These are phyloP conservation scores for Sphaeridia pumilis DNA, from an alignment of 2,888 invertebrate species.

Conservation along the genomic window DNA sequence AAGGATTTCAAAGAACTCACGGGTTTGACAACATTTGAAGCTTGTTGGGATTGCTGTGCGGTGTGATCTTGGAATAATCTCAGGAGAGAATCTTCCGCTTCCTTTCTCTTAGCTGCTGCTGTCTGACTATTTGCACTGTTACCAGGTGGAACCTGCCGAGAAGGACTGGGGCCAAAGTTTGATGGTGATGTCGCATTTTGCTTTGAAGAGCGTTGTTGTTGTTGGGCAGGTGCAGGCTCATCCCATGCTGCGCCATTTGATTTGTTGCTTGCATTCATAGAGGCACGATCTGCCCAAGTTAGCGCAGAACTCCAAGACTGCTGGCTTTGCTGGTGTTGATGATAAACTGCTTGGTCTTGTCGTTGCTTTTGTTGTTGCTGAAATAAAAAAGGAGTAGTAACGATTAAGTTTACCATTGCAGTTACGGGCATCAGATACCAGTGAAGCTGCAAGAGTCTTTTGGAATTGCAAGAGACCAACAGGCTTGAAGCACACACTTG, in stretches of 20 bases:
- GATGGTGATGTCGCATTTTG: conserved; percentile 15
- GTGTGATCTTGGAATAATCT: conserved; percentile 23
- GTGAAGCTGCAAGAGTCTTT: no score
- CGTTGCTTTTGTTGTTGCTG: conserved; percentile 49
- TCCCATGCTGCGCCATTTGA: conserved; percentile 35
- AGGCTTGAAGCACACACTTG: no score
- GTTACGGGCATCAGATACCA: no score
- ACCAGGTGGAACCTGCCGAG: conserved; percentile 34
- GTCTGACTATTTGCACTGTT: conserved; percentile 15
- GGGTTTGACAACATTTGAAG: not conserved
- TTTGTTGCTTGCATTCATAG: conserved; percentile 36
- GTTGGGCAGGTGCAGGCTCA: conserved; percentile 16
- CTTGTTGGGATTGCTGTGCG: conserved; percentile 14
- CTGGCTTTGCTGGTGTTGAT: conserved; percentile 32
- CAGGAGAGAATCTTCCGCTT: conserved; percentile 24
- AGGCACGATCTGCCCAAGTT: conserved; percentile 36
- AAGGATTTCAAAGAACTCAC: not conserved
- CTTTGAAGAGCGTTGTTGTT: conserved; percentile 3
- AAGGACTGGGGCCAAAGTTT: no score
- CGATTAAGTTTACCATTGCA: no score
- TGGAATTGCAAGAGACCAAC: no score
- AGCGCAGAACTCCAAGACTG: conserved; percentile 34
- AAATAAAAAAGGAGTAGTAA: conserved; percentile 23
- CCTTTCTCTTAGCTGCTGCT: conserved; percentile 10
- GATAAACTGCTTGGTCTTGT: conserved; percentile 41